Evolutionary conservation across 2,113 vertebrate genomes (phyloP).

Genomic region (Mesitornis unicolor): DNA sequence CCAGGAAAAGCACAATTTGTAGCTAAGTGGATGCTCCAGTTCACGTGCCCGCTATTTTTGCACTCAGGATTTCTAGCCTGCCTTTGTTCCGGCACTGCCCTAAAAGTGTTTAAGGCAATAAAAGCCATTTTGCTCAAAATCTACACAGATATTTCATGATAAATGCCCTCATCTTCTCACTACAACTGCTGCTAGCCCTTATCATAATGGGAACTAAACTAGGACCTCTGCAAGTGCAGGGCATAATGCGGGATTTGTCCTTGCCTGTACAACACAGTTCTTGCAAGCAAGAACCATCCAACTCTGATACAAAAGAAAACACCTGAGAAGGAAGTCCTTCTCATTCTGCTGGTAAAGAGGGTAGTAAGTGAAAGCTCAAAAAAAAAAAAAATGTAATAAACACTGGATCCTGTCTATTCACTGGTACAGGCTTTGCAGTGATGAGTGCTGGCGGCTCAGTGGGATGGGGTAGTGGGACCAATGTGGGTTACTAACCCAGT

Average conservation of each 20-base stretch:
- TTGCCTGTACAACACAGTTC: not conserved
- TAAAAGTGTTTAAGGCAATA: not conserved
- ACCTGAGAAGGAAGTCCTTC: not conserved
- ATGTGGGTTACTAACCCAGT: not conserved
- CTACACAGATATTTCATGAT: not conserved
- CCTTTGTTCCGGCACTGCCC: not conserved
- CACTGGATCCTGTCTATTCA: not conserved
- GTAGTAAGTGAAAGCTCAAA: not conserved
- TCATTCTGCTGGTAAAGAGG: not conserved
- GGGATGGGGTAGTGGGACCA: fast-evolving
- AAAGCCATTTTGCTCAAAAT: not conserved
- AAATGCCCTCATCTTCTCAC: not conserved
- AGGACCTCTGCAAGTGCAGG: not conserved
- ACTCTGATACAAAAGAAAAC: not conserved
- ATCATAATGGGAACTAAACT: not conserved
- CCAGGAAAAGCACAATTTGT: not conserved
- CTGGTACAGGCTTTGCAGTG: not conserved
- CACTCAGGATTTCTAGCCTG: not conserved
- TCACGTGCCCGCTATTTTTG: not conserved
- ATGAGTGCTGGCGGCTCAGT: not conserved
- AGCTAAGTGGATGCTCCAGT: not conserved
- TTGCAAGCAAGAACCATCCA: not conserved
- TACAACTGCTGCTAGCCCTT: not conserved
- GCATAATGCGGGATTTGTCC: not conserved
- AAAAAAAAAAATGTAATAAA: not conserved